These are phyloP conservation scores for Pardosa pseudoannulata DNA, from an alignment of 2,888 invertebrate genomes.

Conservation along the genomic window DNA sequence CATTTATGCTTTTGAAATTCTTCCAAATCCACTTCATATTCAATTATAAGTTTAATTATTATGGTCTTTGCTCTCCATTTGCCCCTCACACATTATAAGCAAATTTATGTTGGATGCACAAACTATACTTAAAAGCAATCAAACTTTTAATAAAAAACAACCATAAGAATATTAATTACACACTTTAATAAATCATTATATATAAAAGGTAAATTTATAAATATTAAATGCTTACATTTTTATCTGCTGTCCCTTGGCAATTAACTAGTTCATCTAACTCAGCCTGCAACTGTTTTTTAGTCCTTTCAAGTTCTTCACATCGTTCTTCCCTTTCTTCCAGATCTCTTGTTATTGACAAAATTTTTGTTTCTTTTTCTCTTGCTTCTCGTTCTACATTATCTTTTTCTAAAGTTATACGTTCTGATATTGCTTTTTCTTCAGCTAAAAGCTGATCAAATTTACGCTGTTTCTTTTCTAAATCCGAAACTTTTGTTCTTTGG, in stretches of 20 bases:
- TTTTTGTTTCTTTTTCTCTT: conserved; percentile 96
- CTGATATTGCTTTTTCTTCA: conserved; percentile 88
- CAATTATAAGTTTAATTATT: too few relatives aligned
- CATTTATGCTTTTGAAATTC: too few relatives aligned
- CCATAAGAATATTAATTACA: too few relatives aligned
- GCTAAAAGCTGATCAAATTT: conserved; percentile 92
- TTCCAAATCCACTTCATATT: too few relatives aligned
- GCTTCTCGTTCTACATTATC: conserved; percentile 96
- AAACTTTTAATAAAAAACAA: too few relatives aligned
- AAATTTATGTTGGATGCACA: too few relatives aligned
- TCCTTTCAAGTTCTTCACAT: conserved; percentile 92
- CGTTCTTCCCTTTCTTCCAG: conserved; percentile 92
- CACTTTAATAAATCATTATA: too few relatives aligned
- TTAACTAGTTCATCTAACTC: conserved; percentile 98
- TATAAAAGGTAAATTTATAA: too few relatives aligned
- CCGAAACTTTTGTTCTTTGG: conserved; percentile 88
- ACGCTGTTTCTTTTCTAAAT: conserved; percentile 98
- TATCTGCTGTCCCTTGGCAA: conserved; percentile 98
- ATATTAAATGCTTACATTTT: conserved; percentile 89
- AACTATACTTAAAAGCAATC: too few relatives aligned
- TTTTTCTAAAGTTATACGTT: conserved; percentile 90
- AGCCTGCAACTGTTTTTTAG: conserved; percentile 88
- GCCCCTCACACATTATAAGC: too few relatives aligned
- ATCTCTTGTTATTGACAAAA: conserved; percentile 93
- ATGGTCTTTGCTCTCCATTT: too few relatives aligned